phyloP scores from a whole-genome alignment of 23 tunicate species.

The Corella eumyota region DNA sequence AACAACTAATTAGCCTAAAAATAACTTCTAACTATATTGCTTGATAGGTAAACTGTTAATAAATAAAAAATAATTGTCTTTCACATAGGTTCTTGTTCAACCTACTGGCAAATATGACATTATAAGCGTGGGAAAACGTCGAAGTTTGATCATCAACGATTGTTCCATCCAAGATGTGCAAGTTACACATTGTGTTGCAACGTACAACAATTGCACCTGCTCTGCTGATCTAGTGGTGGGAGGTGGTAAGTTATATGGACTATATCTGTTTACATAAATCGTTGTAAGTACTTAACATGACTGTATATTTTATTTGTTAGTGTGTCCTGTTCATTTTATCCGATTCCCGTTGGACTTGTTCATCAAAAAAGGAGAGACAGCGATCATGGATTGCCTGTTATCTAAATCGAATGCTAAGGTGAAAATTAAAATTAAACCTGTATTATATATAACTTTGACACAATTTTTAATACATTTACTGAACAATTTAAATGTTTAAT shows the following conservation, averaged over 20 bases:
- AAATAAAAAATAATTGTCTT: constrained; percentile 2
- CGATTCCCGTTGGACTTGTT: constrained; percentile 35
- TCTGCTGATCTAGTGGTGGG: constrained; percentile 69
- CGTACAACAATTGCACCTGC: constrained; percentile 52
- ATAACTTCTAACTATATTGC: too few species aligned
- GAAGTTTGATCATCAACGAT: constrained; percentile 53
- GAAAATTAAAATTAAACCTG: background rate
- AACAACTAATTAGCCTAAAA: too few species aligned
- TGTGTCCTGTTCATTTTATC: constrained; percentile 64
- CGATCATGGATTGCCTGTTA: constrained; percentile 35
- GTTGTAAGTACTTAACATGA: too few species aligned
- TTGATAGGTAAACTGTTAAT: too few species aligned
- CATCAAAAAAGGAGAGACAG: constrained; percentile 55
- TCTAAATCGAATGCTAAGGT: constrained; percentile 64
- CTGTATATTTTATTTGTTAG: constrained; percentile 21
- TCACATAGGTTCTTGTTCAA: constrained; percentile 10
- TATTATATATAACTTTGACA: background rate
- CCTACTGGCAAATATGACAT: constrained; percentile 80
- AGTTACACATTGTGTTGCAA: constrained; percentile 74
- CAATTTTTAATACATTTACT: background rate
- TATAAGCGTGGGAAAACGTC: constrained; percentile 44
- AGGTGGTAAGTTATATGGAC: constrained; percentile 33
- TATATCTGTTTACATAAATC: too few species aligned
- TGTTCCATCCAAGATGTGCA: constrained; percentile 46
- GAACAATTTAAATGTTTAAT: background rate